Base-by-base conservation (phyloP, 2,888 invertebrate species). In the Stictocephala bisonia region DNA sequence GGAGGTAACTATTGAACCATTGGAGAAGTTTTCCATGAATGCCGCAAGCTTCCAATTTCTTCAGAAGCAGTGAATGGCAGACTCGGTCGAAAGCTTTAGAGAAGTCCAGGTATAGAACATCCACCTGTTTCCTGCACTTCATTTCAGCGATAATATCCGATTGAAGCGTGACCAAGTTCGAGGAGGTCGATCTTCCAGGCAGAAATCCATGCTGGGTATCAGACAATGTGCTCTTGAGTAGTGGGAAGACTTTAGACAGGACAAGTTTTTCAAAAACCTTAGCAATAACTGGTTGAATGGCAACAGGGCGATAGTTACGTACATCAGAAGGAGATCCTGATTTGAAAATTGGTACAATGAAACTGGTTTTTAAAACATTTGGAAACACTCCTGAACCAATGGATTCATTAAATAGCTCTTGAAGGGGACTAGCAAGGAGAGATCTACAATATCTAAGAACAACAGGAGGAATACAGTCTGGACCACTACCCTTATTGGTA, bases 201-300 rank as follows among this genome's bases (percentile, higher is more conserved):
- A 44, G 13, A 44, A 44, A 44, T 44, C 44, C 44, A 44, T 44
- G 44, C 44, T 44, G 3, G 44, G 44, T 3, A 13, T 44, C 44
- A 44, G 44, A 44, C 44, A 44, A 15, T 44, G n/a, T 3, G 15
- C 44, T 7, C 13, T 13, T 44, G 22, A 51, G 51, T 3, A 51
- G 26, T 6, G 51, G 26, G 3, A 51, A 51, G 51, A 51, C 24
- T 24, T 27, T 51, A 7, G 24, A 24, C 3, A 51, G 51, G 2
- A n/a, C n/a, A n/a, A n/a, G n/a, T n/a, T n/a, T n/a, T n/a, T 51
- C 51, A 24, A 51, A 51, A 22, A 51, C 51, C 26, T 51, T 51
- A 13, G 24, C 24, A 3, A 51, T 51, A 11, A 51, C 51, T 24
- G 51, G 26, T 24, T 51, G 51, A 11, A 51, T 24, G 3, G 3